Evolutionary conservation across 2,113 vertebrate genomes (phyloP).

Genomic region (Prietella phreatophila): DNA sequence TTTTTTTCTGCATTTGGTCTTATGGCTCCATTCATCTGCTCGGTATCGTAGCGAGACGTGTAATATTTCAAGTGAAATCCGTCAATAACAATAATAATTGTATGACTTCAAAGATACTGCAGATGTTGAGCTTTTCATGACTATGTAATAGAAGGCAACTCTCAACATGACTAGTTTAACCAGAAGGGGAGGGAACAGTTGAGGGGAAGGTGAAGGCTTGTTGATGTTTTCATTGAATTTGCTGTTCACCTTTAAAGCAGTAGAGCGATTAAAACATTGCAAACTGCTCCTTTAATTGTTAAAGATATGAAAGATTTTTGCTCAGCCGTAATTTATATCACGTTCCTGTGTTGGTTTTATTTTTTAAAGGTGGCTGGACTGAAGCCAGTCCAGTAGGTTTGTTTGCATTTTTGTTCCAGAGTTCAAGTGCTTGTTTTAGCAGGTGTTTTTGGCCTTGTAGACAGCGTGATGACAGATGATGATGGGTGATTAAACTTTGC

Average conservation of each 20-base stretch:
- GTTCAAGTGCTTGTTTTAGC: neutral
- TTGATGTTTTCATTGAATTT: neutral
- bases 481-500: constrained; percentile 8
- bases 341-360: neutral
- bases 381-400: neutral
- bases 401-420: constrained; percentile 14
- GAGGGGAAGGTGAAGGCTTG: neutral
- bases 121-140: neutral
- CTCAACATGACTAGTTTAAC: neutral
- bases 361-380: neutral
- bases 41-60: neutral
- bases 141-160: neutral
- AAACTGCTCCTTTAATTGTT: neutral
- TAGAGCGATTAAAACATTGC: neutral
- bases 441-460: neutral
- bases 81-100: neutral
- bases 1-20: neutral
- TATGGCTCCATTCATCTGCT: neutral
- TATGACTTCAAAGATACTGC: neutral
- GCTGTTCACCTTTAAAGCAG: neutral
- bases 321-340: neutral
- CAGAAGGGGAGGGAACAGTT: neutral
- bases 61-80: neutral
- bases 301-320: neutral
- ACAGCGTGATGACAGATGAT: neutral